These are phyloP conservation scores for Calameuta idolon DNA, from an alignment of 2,888 invertebrate genomes.

Conservation along the genomic window DNA sequence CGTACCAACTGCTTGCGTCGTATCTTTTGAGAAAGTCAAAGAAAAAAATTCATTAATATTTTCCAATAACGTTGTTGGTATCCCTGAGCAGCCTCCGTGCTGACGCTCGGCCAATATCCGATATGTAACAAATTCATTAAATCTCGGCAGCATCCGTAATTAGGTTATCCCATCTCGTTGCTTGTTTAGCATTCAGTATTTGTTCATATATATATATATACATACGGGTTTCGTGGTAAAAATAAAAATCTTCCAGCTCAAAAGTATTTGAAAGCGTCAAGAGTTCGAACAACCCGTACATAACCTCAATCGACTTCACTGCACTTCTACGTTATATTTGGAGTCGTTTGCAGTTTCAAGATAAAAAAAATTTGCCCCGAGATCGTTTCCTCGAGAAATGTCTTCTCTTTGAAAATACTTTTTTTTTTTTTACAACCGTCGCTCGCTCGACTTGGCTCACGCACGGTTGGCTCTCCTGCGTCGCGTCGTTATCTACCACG, in stretches of 20 bases:
- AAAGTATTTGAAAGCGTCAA: too few species aligned
- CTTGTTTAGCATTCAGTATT: not conserved
- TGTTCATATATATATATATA: too few species aligned
- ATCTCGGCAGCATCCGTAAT: not conserved
- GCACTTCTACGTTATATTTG: not conserved
- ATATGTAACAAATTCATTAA: not conserved
- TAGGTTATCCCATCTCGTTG: not conserved
- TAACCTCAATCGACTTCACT: not conserved
- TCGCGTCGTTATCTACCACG: not conserved
- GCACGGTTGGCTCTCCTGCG: not conserved
- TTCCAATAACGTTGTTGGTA: not conserved
- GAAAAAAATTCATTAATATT: not conserved
- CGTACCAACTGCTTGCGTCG: not conserved
- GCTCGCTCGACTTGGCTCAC: not conserved
- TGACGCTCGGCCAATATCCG: not conserved
- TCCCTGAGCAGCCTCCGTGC: too few species aligned
- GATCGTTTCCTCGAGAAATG: not conserved
- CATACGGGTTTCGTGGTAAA: too few species aligned
- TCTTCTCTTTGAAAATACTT: not conserved
- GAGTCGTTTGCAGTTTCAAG: not conserved
- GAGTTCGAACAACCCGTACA: not conserved
- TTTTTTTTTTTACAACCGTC: not conserved
- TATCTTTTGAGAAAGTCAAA: not conserved
- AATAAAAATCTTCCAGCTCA: too few species aligned
- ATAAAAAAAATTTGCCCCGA: not conserved